A percentile compares a stretch with the other conserved stretches of the same genome.
Evolutionary conservation across 2,113 vertebrate genomes (phyloP).

Genomic region (Calypte anna): DNA sequence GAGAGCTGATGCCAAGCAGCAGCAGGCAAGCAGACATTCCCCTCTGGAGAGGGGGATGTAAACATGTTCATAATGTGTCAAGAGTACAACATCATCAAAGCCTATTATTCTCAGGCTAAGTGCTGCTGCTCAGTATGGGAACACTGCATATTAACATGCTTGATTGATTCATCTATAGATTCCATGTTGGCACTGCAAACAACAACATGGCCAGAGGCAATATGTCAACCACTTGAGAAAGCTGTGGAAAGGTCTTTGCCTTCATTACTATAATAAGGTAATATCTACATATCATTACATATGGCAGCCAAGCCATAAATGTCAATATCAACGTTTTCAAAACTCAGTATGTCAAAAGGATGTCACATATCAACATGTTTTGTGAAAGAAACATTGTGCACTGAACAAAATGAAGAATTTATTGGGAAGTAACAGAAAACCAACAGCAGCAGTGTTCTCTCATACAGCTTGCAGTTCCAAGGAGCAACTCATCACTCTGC

Average conservation of each 20-base stretch:
- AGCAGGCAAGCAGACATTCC: neutral
- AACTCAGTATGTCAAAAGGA: neutral
- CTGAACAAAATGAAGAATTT: neutral
- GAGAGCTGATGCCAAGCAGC: fast-evolving
- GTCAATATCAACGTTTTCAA: neutral
- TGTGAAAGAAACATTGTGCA: neutral
- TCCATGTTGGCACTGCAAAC: neutral
- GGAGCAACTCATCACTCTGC: neutral
- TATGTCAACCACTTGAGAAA: neutral
- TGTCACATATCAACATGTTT: neutral
- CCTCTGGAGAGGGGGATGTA: neutral
- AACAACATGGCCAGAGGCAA: neutral
- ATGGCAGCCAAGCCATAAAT: neutral
- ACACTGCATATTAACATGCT: neutral
- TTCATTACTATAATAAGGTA: neutral
- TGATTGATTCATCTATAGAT: neutral
- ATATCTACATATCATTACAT: neutral
- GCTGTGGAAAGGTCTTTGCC: neutral
- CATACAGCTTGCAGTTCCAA: neutral
- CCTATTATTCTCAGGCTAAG: neutral
- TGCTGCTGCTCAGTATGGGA: neutral
- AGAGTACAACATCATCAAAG: neutral
- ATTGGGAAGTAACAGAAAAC: neutral
- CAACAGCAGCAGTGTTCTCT: neutral
- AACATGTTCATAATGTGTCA: neutral